Evolutionary conservation across 2,797 vertebrate species (phyloP).

Genomic region (Tangara arthus): DNA sequence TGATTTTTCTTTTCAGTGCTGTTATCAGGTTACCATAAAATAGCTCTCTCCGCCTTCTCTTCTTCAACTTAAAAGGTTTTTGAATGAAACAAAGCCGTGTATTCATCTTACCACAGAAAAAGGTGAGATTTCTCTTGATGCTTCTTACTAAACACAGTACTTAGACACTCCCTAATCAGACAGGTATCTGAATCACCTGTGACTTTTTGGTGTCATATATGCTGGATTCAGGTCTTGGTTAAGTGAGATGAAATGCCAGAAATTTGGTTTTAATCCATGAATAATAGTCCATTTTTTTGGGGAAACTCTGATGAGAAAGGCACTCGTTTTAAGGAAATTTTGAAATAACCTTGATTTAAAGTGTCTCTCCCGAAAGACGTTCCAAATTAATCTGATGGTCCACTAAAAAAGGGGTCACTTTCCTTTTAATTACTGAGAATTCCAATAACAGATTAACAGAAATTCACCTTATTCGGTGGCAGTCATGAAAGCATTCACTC

Average conservation of each 20-base stretch:
- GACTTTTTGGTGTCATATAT: background rate
- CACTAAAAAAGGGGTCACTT: background rate
- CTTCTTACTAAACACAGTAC: background rate
- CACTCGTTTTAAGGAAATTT: background rate
- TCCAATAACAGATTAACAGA: background rate
- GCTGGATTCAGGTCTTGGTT: background rate
- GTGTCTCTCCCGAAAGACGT: background rate
- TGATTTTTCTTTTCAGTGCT: background rate
- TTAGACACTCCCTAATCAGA: background rate
- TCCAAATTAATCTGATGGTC: background rate
- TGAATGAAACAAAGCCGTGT: background rate
- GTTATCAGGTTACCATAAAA: background rate
- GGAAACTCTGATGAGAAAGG: background rate
- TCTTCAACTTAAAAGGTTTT: background rate
- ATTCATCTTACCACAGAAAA: background rate
- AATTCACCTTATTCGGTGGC: background rate
- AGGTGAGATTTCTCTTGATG: background rate
- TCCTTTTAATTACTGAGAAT: background rate
- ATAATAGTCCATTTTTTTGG: background rate
- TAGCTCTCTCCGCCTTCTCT: background rate
- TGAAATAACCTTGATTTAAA: background rate
- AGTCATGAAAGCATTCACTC: fast-evolving
- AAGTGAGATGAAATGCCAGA: background rate
- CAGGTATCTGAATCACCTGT: background rate
- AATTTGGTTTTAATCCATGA: background rate